Evolutionary conservation across 2,797 vertebrate species (phyloP).

Genomic region (Aldrovandia affinis): DNA sequence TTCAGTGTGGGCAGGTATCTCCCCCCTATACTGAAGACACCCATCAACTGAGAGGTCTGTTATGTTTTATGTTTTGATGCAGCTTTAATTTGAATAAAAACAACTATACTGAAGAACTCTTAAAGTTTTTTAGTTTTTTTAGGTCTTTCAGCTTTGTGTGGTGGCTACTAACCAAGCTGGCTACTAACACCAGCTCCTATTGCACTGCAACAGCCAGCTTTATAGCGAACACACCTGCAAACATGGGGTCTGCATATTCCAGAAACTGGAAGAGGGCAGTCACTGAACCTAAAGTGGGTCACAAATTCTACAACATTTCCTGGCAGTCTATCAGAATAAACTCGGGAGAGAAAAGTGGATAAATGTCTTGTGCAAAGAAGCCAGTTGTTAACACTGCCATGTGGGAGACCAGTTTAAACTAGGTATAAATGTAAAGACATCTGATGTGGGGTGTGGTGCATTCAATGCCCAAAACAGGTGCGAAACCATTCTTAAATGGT

Average conservation of each 20-base stretch:
- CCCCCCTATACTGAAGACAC: background rate
- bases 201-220: background rate
- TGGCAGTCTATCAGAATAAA: background rate
- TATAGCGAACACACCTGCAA: constrained; percentile 9
- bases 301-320: background rate
- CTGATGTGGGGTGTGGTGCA: too few species aligned
- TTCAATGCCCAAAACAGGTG: too few species aligned
- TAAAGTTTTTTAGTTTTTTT: background rate
- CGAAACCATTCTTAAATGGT: too few species aligned
- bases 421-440: background rate
- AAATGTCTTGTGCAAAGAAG: background rate
- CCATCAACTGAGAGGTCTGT: background rate
- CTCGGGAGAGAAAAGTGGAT: background rate
- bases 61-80: background rate
- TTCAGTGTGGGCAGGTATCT: background rate
- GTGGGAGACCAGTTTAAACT: background rate
- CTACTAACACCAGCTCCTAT: background rate
- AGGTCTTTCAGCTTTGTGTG: background rate
- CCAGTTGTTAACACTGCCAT: background rate
- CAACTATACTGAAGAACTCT: background rate
- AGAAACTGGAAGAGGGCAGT: background rate
- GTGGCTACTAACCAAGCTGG: background rate
- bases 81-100: background rate
- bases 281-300: background rate
- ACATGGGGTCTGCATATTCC: background rate